These are phyloP conservation scores for Beroe forskalii DNA, from an alignment of 37 sponge, comb jelly and placozoan species.

Conservation along the genomic window DNA sequence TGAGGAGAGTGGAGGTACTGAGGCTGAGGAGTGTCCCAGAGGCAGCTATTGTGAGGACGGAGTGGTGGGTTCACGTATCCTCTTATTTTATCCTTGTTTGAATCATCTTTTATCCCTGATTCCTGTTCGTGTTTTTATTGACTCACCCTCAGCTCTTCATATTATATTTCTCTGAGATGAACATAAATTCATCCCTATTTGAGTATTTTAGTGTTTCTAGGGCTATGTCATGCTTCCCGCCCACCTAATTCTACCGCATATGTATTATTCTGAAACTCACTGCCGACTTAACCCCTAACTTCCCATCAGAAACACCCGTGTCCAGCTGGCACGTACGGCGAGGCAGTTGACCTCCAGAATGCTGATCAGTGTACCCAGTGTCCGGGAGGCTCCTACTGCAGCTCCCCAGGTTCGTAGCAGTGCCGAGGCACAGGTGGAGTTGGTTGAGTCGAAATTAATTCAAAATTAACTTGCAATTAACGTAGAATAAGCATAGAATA, in stretches of 20 bases:
- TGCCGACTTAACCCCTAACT: no score
- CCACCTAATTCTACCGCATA: no score
- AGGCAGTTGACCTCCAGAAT: background rate
- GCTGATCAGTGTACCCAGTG: slow-evolving; percentile 38
- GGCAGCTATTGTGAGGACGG: slow-evolving; percentile 34
- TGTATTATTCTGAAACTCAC: no score
- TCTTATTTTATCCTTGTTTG: background rate
- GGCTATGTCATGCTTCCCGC: no score
- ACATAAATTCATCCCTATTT: no score
- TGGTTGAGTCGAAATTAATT: no score
- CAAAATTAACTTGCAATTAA: no score
- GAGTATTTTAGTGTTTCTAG: no score
- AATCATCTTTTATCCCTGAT: background rate
- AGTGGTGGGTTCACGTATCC: background rate
- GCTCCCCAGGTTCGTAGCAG: background rate
- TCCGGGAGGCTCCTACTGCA: background rate
- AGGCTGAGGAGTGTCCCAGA: background rate
- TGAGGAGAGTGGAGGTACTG: background rate
- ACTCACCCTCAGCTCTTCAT: background rate
- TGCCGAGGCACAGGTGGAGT: no score
- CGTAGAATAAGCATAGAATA: no score
- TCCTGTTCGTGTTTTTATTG: background rate
- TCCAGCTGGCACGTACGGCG: slow-evolving; percentile 24
- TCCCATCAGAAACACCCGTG: slow-evolving; percentile 7
- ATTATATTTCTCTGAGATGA: background rate